Evolutionary conservation across 2,797 vertebrate genomes (phyloP).

Genomic region (Rhodeus uyekii): DNA sequence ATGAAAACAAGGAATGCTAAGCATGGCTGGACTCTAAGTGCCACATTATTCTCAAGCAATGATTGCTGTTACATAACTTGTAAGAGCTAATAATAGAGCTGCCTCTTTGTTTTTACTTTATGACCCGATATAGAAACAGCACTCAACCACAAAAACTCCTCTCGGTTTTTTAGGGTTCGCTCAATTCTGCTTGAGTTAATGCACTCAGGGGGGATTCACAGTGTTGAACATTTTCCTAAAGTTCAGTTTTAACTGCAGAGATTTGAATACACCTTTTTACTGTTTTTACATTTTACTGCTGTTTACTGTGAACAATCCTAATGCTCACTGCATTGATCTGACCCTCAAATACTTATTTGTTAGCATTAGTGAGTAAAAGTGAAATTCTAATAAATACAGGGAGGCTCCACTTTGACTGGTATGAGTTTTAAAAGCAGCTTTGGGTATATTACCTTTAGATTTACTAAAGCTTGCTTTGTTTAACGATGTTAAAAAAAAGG

Average conservation of each 20-base stretch:
- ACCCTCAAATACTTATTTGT: constrained; percentile 11
- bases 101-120: constrained; percentile 28
- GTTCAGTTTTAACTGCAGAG: constrained; percentile 13
- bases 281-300: too few relatives aligned
- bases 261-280: constrained; percentile 13
- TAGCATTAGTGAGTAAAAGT: constrained; percentile 13
- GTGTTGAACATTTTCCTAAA: not conserved
- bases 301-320: constrained; percentile 26
- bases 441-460: not conserved
- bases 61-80: constrained; percentile 33
- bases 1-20: constrained; percentile 33
- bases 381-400: not conserved
- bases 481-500: too few relatives aligned
- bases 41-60: constrained; percentile 34
- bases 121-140: constrained; percentile 36
- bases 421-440: not conserved
- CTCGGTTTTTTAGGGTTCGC: constrained; percentile 22
- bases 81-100: constrained; percentile 46
- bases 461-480: not conserved
- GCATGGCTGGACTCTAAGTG: constrained; percentile 16
- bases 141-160: constrained; percentile 4
- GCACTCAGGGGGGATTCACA: not conserved
- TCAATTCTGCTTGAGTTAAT: constrained; percentile 1
- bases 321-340: constrained; percentile 17
- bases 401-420: not conserved